Base-by-base conservation (phyloP, 2,113 vertebrate species). In the Proteles cristata region DNA sequence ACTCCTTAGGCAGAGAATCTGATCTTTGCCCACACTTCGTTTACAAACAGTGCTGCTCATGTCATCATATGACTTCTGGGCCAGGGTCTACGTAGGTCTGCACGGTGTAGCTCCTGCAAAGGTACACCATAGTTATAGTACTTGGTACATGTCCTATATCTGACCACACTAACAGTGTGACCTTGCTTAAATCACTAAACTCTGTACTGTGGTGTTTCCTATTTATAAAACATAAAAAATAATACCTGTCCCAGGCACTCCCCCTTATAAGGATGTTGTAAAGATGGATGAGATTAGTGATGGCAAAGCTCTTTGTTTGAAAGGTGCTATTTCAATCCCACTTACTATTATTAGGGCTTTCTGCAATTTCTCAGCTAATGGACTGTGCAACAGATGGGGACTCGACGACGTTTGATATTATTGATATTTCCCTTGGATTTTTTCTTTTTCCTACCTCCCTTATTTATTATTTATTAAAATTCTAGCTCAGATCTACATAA, bases 391-490 rank as follows among this genome's bases (percentile, higher is more conserved):
- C 96, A 98, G 97, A 97, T 97, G 97, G 96, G 48, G 26, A n/a
- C 55, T 88, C 95, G 39, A 96, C 86, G 73, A 94, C 0, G 35
- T 88, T 91, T 97, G 90, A 97, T 86, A 90, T 95, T 96, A 90
- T 35, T 97, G 96, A 86, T 97, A 96, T 95, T 90, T 97, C 77
- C 85, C 77, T 68, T 96, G 77, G 28, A 65, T 95, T 86, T 90
- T 95, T 91, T 31, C 66, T 73, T 96, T 90, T 96, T 95, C 88
- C 66, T 63, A 96, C 82, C 25, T 74, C 26, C 96, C 55, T 89
- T 88, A 80, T 88, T 97, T 91, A 93, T 97, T 93, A 76, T 97
- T 97, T 97, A 97, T 97, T 97, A 94, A 97, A 96, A 96, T 94
- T 90, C 71, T 96, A 92, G 31, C 84, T 95, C 81, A 69, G 17